A percentile compares a stretch with the other conserved stretches of the same genome.
phyloP scores from a whole-genome alignment of 1,140 invertebrate species.

The Caerostris extrusa region DNA sequence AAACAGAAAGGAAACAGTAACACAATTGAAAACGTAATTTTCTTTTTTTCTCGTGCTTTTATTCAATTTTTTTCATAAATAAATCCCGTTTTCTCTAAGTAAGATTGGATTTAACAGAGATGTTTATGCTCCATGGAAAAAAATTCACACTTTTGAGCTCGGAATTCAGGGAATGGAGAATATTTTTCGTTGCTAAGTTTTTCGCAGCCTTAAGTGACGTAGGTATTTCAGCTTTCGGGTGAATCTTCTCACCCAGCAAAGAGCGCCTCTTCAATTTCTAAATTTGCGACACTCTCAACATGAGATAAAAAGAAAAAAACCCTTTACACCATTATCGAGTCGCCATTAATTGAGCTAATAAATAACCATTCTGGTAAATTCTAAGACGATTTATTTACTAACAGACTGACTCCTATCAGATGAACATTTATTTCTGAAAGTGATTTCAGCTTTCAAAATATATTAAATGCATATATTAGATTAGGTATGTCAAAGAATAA shows the following conservation, averaged over 20 bases:
- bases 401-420: too few species aligned
- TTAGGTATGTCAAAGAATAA: too few species aligned
- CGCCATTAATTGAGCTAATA: not conserved
- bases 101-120: slow-evolving; percentile 7
- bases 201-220: not conserved
- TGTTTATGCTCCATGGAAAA: not conserved
- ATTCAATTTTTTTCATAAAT: too few species aligned
- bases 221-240: not conserved
- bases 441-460: too few species aligned
- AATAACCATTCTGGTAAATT: not conserved
- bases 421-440: too few species aligned
- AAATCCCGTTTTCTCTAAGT: not conserved
- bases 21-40: too few species aligned
- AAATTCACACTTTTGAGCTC: not conserved
- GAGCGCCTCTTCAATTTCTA: slow-evolving; percentile 1
- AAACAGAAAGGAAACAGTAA: too few species aligned
- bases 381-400: too few species aligned
- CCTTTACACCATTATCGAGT: not conserved
- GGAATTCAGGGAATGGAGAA: not conserved
- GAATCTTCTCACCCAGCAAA: not conserved
- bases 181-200: not conserved
- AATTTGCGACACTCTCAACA: not conserved
- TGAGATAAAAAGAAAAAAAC: not conserved
- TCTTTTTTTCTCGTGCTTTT: too few species aligned
- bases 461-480: too few species aligned